A percentile compares a stretch with the other conserved stretches of the same genome.
These are phyloP conservation scores for Venusia cambrica DNA, from an alignment of 2,888 invertebrate species.

Conservation along the genomic window DNA sequence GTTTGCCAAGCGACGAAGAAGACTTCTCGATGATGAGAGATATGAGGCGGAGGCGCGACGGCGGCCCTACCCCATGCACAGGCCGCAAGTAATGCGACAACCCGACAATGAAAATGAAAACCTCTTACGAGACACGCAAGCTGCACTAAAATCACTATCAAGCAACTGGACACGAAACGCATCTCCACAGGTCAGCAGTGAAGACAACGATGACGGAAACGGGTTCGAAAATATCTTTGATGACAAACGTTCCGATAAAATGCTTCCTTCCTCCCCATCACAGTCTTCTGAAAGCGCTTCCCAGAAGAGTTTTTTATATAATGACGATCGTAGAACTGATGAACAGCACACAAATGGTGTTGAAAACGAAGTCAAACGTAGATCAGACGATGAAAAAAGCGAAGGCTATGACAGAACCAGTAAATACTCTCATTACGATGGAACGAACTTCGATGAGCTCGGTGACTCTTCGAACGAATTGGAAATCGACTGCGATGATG, in stretches of 20 bases:
- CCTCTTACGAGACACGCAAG: conserved; percentile 92
- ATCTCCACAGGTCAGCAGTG: conserved; percentile 82
- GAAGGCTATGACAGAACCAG: conserved; percentile 67
- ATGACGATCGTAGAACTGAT: conserved; percentile 35
- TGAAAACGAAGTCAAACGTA: conserved; percentile 45
- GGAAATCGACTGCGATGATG: conserved; percentile 86
- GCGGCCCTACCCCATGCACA: conserved; percentile 49
- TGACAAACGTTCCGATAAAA: conserved; percentile 86
- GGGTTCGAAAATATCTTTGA: conserved; percentile 92
- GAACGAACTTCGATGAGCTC: conserved; percentile 87
- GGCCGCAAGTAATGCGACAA: conserved; percentile 59
- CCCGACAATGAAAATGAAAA: conserved; percentile 88
- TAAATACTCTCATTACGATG: conserved; percentile 83
- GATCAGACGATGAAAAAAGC: conserved; percentile 57
- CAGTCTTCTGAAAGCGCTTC: conserved; percentile 83
- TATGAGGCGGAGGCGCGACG: conserved; percentile 51
- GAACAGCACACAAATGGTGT: conserved; percentile 38
- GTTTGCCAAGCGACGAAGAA: conserved; percentile 65
- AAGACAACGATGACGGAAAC: conserved; percentile 88
- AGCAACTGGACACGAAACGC: conserved; percentile 91
- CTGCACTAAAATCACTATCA: conserved; percentile 91
- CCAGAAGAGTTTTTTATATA: conserved; percentile 83
- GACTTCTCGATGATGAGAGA: conserved; percentile 71
- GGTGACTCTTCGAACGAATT: conserved; percentile 89
- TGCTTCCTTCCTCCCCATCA: conserved; percentile 84